These are phyloP conservation scores for Agapornis canus DNA, from an alignment of 2,797 vertebrate genomes.

Conservation along the genomic window DNA sequence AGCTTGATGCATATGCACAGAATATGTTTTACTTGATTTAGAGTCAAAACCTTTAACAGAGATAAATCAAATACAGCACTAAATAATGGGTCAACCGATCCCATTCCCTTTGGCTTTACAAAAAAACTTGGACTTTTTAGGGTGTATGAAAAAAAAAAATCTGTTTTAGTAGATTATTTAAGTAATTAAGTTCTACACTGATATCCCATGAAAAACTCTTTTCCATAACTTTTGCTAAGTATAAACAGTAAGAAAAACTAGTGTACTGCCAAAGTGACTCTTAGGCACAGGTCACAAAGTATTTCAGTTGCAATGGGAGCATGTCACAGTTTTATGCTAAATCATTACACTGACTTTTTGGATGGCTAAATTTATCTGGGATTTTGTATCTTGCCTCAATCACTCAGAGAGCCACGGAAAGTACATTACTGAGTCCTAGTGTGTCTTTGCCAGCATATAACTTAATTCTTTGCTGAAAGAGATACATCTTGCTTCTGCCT, in stretches of 20 bases:
- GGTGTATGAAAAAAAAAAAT: not conserved
- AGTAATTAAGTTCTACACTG: not conserved
- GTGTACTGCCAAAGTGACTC: not conserved
- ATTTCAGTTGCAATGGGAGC: not conserved
- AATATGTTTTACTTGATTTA: accelerated
- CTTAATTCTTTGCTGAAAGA: not conserved
- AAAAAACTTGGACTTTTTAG: not conserved
- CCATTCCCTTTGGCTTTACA: not conserved
- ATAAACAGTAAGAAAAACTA: not conserved
- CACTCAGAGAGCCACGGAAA: not conserved
- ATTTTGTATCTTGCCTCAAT: not conserved
- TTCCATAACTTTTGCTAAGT: not conserved
- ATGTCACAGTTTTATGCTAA: not conserved
- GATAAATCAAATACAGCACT: not conserved
- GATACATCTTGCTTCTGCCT: not conserved
- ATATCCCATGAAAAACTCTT: not conserved
- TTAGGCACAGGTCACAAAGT: not conserved
- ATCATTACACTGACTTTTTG: not conserved
- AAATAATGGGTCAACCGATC: not conserved
- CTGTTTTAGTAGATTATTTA: not conserved
- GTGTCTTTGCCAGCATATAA: not conserved
- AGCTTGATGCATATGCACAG: not conserved
- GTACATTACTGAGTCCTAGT: not conserved
- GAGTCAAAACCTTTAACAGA: not conserved
- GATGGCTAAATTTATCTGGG: not conserved